These are phyloP conservation scores for Rostratula benghalensis DNA, from an alignment of 2,113 vertebrate species.

Conservation along the genomic window DNA sequence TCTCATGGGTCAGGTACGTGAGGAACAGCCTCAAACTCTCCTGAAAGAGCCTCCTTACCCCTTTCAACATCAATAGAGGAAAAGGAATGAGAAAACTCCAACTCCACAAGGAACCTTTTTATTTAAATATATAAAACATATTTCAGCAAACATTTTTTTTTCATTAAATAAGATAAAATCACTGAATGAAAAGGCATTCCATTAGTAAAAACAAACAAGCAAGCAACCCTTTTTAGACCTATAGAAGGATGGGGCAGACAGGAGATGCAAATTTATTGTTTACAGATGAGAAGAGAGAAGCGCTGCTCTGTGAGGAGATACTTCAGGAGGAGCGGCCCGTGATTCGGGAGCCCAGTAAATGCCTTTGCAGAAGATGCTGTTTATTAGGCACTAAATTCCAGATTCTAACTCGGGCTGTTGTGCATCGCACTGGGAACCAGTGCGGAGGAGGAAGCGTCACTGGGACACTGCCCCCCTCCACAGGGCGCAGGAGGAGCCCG, in stretches of 20 bases:
- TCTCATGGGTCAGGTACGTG: not conserved
- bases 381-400: not conserved
- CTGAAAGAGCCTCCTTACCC: not conserved
- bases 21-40: not conserved
- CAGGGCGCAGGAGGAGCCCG: accelerated
- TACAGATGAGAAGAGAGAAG: slow-evolving; percentile 27
- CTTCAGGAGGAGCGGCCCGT: not conserved
- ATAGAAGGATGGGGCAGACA: not conserved
- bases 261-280: not conserved
- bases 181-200: not conserved
- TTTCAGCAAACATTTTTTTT: slow-evolving; percentile 23
- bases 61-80: accelerated
- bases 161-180: slow-evolving; percentile 59
- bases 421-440: too few relatives aligned
- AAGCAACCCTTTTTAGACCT: not conserved
- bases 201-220: slow-evolving; percentile 14
- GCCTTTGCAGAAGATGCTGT: not conserved
- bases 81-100: not conserved
- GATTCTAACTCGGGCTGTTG: not conserved
- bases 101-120: slow-evolving; percentile 29
- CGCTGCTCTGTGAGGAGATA: not conserved
- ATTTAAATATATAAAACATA: slow-evolving; percentile 65
- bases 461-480: accelerated
- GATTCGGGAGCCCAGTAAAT: not conserved
- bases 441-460: accelerated